phyloP scores from a whole-genome alignment of 2,888 invertebrate species.

The Drosophila setosimentum region DNA sequence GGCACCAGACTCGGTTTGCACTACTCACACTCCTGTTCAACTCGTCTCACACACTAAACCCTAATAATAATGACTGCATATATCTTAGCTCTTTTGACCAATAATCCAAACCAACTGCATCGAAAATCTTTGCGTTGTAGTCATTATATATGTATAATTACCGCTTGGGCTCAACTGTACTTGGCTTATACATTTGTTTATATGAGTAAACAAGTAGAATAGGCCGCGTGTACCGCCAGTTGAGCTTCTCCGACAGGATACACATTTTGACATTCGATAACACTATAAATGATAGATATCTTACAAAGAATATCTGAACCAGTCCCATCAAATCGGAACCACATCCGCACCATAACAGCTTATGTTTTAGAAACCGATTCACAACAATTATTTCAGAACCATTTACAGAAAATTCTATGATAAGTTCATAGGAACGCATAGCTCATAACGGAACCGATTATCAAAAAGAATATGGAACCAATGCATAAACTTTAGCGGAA shows the following conservation, averaged over 20 bases:
- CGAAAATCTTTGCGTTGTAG: neutral
- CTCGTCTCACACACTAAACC: neutral
- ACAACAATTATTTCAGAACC: neutral
- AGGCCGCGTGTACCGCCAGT: neutral
- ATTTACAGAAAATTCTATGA: neutral
- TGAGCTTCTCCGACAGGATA: neutral
- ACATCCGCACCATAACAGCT: neutral
- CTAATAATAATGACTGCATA: neutral
- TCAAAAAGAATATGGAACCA: too few species aligned
- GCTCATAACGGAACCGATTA: neutral
- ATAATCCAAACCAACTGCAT: neutral
- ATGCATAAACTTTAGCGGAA: neutral
- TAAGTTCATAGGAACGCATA: neutral
- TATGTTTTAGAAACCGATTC: neutral
- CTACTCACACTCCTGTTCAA: neutral
- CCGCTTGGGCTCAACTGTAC: neutral
- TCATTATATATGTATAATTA: neutral
- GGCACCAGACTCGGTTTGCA: neutral
- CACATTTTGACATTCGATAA: neutral
- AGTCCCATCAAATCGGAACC: neutral
- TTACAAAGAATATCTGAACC: neutral
- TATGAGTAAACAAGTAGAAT: neutral
- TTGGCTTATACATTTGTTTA: neutral
- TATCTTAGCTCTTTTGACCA: neutral
- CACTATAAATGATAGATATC: neutral